Evolutionary conservation across 2,888 invertebrate species (phyloP).

Genomic region (Ichneumoninae sp.): DNA sequence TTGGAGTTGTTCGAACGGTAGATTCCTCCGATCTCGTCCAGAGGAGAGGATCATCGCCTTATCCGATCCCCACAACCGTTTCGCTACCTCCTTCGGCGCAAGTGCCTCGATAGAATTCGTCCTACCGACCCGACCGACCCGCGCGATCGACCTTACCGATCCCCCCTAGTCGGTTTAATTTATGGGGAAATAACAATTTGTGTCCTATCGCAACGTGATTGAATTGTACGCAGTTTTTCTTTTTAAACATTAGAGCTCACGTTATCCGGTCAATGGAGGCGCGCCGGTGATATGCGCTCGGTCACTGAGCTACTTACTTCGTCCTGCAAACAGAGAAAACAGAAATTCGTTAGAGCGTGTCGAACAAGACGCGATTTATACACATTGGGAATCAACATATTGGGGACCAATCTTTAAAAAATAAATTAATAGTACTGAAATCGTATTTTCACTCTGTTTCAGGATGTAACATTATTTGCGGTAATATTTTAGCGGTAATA

Average conservation of each 20-base stretch:
- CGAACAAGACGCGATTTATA: not conserved
- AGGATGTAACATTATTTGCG: not conserved
- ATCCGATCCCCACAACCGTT: constrained; percentile 58
- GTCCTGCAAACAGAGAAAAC: constrained; percentile 83
- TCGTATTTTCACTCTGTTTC: not conserved
- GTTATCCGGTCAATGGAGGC: constrained; percentile 74
- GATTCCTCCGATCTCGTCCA: constrained; percentile 32
- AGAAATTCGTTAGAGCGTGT: constrained; percentile 66
- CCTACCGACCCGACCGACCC: not conserved
- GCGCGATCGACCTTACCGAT: not conserved
- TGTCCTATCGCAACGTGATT: not conserved
- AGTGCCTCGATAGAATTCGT: not conserved
- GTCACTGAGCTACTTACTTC: constrained; percentile 83
- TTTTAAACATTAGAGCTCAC: constrained; percentile 77
- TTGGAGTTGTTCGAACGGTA: constrained; percentile 8
- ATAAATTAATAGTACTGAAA: not conserved
- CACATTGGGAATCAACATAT: not conserved
- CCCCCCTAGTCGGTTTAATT: not conserved
- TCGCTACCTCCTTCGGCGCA: constrained; percentile 47
- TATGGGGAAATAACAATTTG: not conserved
- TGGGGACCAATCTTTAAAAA: not conserved
- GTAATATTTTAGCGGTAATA: too few species aligned
- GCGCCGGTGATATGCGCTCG: constrained; percentile 63
- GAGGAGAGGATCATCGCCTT: constrained; percentile 58
- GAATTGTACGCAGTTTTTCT: constrained; percentile 1